Percentiles rank a stretch among this genome's conserved stretches.
Evolutionary conservation across 2,797 vertebrate genomes (phyloP).

Genomic region (Acipenser oxyrinchus): DNA sequence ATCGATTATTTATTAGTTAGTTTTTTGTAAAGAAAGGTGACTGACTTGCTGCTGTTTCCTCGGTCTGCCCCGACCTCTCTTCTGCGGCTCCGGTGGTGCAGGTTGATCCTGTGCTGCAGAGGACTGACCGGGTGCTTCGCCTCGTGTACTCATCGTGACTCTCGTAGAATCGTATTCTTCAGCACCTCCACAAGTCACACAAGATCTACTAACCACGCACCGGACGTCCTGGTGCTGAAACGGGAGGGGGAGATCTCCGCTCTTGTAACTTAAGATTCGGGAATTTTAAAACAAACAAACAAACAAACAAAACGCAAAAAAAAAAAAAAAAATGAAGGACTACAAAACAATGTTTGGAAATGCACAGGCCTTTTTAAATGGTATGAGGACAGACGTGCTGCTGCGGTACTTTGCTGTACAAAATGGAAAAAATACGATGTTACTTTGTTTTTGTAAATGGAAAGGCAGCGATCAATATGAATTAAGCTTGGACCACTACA

Average conservation of each 20-base stretch:
- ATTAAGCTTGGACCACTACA: conserved; percentile 33
- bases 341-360: conserved; percentile 19
- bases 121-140: conserved; percentile 77
- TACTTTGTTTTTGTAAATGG: conserved; percentile 19
- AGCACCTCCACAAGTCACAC: conserved; percentile 41
- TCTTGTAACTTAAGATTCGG: conserved; percentile 24
- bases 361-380: conserved; percentile 8
- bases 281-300: conserved; percentile 18
- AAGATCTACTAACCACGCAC: conserved; percentile 43
- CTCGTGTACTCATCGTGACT: conserved; percentile 79
- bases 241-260: conserved; percentile 39
- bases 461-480: conserved; percentile 37
- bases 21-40: conserved; percentile 23
- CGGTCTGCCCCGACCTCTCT: conserved; percentile 86
- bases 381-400: conserved; percentile 27
- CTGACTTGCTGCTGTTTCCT: conserved; percentile 88
- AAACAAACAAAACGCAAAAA: conserved; percentile 15
- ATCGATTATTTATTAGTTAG: conserved; percentile 8
- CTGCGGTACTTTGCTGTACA: conserved; percentile 29
- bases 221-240: conserved; percentile 76
- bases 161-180: conserved; percentile 40
- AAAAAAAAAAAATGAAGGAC: conserved; percentile 24
- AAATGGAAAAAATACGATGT: conserved; percentile 16
- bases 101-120: conserved; percentile 73
- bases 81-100: conserved; percentile 71